Conservation (phyloP, 2,797 vertebrate species). For the Gymnothorax javanicus region DNA sequence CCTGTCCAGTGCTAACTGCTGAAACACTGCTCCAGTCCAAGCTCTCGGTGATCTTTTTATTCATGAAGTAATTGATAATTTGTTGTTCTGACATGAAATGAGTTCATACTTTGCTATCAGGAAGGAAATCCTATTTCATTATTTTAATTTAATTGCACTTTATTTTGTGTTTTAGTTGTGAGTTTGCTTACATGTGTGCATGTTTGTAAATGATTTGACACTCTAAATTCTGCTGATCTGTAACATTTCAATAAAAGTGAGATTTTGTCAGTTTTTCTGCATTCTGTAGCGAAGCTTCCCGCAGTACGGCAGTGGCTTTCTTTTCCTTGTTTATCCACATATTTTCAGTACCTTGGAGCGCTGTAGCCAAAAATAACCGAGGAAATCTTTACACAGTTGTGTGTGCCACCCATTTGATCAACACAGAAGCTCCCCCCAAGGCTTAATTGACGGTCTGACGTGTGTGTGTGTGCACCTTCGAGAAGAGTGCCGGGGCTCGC, state of each 20-base stretch:
- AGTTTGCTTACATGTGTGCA: too few species aligned
- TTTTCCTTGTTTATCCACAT: not conserved
- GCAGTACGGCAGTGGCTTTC: not conserved
- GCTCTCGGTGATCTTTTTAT: not conserved
- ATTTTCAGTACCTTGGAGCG: not conserved
- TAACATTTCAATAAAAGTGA: not conserved
- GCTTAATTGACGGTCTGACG: constrained; percentile 46
- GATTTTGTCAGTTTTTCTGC: not conserved
- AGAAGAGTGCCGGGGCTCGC: constrained; percentile 42
- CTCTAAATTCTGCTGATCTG: too few species aligned
- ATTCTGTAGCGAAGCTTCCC: constrained; percentile 19
- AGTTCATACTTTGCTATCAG: not conserved
- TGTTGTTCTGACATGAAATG: not conserved
- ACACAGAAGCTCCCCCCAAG: constrained; percentile 53
- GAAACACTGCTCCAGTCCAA: not conserved
- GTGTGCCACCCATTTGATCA: constrained; percentile 71
- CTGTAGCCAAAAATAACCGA: constrained; percentile 10
- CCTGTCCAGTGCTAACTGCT: not conserved
- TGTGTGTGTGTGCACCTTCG: constrained; percentile 39
- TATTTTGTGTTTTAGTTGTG: not conserved
- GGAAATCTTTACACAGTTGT: constrained; percentile 39
- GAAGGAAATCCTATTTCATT: not conserved
- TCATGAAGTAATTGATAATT: not conserved
- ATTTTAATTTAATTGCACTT: not conserved
- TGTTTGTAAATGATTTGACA: too few species aligned